Evolutionary conservation across 1,140 invertebrate species (phyloP).

Genomic region (Ladona fulva): DNA sequence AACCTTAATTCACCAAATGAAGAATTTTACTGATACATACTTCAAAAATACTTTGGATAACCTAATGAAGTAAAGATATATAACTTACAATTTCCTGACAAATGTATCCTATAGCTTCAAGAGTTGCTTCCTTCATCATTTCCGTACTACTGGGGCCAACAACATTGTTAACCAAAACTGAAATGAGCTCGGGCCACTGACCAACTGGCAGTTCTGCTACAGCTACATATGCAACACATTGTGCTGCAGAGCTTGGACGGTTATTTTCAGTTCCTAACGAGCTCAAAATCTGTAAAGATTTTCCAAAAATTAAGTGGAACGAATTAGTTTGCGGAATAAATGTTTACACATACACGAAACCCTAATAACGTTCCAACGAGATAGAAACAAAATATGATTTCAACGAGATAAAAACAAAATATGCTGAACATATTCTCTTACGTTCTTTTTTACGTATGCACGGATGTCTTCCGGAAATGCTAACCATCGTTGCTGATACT

Average conservation of each 20-base stretch:
- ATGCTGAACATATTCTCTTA: constrained; percentile 42
- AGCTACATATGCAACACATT: constrained; percentile 97
- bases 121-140: constrained; percentile 88
- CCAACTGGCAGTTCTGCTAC: constrained; percentile 85
- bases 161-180: constrained; percentile 80
- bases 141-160: constrained; percentile 74
- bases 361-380: constrained; percentile 4
- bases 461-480: constrained; percentile 77
- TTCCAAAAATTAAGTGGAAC: constrained; percentile 6
- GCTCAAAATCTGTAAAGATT: constrained; percentile 63
- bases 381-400: background rate
- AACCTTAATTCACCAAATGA: no score
- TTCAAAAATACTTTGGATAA: no score
- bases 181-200: constrained; percentile 79
- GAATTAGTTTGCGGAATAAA: background rate
- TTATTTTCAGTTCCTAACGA: constrained; percentile 92
- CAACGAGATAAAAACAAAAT: no score
- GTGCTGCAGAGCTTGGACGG: constrained; percentile 91
- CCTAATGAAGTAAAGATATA: no score
- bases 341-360: background rate
- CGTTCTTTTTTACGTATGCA: constrained; percentile 90
- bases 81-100: constrained; percentile 62
- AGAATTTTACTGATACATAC: constrained; percentile 11
- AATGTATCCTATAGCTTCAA: constrained; percentile 93
- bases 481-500: constrained; percentile 89